These are phyloP conservation scores for Schlechtendalia chinensis DNA, from an alignment of 1,140 invertebrate species.

Conservation along the genomic window DNA sequence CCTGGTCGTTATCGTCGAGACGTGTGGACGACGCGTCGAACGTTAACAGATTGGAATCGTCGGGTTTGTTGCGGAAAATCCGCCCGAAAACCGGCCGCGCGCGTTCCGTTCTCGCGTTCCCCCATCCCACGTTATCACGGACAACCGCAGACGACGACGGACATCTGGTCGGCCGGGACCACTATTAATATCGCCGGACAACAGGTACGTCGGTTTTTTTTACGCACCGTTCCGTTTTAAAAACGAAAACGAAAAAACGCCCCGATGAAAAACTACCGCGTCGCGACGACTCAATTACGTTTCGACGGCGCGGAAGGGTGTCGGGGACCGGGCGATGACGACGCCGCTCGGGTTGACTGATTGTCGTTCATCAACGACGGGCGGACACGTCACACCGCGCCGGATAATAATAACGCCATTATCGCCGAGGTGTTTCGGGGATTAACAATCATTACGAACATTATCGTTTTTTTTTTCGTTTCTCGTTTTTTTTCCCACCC, in stretches of 20 bases:
- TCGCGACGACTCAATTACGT: conserved; percentile 40
- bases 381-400: conserved; percentile 20
- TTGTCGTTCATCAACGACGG: conserved; percentile 44
- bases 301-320: conserved; percentile 19
- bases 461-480: conserved; percentile 21
- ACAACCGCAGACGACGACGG: background rate
- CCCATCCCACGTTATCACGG: no score
- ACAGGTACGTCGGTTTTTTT: background rate
- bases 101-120: no score
- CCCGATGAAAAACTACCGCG: background rate
- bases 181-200: background rate
- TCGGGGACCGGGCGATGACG: conserved; percentile 9
- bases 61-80: no score
- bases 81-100: no score
- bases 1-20: no score
- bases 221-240: background rate
- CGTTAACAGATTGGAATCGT: no score
- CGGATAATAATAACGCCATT: background rate
- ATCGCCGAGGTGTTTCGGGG: background rate
- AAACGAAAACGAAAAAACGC: conserved; percentile 14
- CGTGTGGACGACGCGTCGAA: no score
- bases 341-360: conserved; percentile 20
- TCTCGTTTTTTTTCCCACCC: conserved; percentile 8
- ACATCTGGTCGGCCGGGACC: conserved; percentile 23
- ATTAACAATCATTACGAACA: conserved; percentile 33